Percentiles rank a stretch among this genome's conserved stretches.
phyloP scores from a whole-genome alignment of 92 coral and sea anemone species.

The Bergia puertoricense region DNA sequence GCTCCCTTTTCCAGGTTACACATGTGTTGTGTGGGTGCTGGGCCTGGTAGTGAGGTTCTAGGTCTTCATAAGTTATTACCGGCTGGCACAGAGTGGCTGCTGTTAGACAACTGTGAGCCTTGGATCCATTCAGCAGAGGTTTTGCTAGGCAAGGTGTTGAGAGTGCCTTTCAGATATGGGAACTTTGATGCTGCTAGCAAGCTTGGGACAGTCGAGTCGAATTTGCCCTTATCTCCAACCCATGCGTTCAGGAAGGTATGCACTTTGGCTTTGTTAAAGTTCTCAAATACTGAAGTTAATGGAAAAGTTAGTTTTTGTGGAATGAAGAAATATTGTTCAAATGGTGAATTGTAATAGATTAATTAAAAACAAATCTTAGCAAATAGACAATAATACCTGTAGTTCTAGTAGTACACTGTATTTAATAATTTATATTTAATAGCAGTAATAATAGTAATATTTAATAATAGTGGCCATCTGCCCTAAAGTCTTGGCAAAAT shows the following conservation, averaged over 20 bases:
- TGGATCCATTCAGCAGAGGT: conserved; percentile 95
- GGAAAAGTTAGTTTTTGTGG: neutral
- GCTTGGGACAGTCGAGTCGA: conserved; percentile 42
- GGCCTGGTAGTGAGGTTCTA: conserved; percentile 97
- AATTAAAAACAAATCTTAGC: too few species aligned
- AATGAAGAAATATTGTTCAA: too few species aligned
- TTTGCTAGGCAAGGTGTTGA: conserved; percentile 70
- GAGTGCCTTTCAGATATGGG: conserved; percentile 77
- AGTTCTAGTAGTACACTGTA: too few species aligned
- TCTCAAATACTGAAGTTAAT: neutral
- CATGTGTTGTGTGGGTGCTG: conserved; percentile 97
- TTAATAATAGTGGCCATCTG: too few species aligned
- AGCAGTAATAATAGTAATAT: too few species aligned
- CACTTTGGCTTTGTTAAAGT: neutral
- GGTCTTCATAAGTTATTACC: conserved; percentile 88
- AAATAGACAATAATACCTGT: too few species aligned
- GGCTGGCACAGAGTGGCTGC: conserved; percentile 81
- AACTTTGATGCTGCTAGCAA: conserved; percentile 73
- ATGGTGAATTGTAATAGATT: too few species aligned
- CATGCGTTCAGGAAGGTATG: conserved; percentile 73
- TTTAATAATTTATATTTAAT: too few species aligned
- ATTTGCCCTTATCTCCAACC: conserved; percentile 61
- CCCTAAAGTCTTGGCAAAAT: too few species aligned
- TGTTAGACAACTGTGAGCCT: conserved; percentile 93
- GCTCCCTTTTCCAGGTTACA: conserved; percentile 57